phyloP scores from a whole-genome alignment of 2,888 invertebrate species.

The Leptinotarsa haldemani region DNA sequence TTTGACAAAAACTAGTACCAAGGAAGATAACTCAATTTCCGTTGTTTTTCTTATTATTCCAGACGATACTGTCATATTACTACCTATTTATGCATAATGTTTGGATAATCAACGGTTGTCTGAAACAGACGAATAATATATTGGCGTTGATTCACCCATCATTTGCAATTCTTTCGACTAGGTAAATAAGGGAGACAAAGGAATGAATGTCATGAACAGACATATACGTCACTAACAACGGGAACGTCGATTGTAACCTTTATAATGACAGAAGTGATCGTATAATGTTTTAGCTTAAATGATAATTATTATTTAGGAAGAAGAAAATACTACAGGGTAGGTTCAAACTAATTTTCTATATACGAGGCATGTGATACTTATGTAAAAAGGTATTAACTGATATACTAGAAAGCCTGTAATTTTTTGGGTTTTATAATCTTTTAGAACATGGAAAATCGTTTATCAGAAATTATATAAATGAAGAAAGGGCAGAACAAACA shows the following conservation, averaged over 20 bases:
- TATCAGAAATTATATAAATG: too few relatives aligned
- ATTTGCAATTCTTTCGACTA: slow-evolving; percentile 32
- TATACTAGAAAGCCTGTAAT: too few relatives aligned
- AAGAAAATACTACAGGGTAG: too few relatives aligned
- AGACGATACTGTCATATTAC: neutral
- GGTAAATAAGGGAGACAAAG: slow-evolving; percentile 28
- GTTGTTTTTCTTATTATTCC: neutral
- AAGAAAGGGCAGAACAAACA: too few relatives aligned
- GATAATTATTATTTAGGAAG: neutral
- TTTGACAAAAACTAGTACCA: too few relatives aligned
- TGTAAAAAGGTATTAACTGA: too few relatives aligned
- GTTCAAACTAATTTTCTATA: too few relatives aligned
- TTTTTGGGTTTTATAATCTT: too few relatives aligned
- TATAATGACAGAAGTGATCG: neutral
- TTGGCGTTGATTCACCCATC: slow-evolving; percentile 28
- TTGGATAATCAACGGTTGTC: slow-evolving; percentile 7
- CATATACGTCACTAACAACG: neutral
- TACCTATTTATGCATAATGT: slow-evolving; percentile 1
- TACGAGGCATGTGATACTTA: too few relatives aligned
- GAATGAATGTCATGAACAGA: slow-evolving; percentile 35
- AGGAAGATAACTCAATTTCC: neutral
- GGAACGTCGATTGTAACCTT: neutral
- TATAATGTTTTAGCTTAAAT: neutral
- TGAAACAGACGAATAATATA: slow-evolving; percentile 4
- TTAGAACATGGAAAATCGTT: too few relatives aligned